Evolutionary conservation across 2,113 vertebrate genomes (phyloP), one percentile per base, ranked within the genome.

Genomic region (Nibea albiflora): DNA sequence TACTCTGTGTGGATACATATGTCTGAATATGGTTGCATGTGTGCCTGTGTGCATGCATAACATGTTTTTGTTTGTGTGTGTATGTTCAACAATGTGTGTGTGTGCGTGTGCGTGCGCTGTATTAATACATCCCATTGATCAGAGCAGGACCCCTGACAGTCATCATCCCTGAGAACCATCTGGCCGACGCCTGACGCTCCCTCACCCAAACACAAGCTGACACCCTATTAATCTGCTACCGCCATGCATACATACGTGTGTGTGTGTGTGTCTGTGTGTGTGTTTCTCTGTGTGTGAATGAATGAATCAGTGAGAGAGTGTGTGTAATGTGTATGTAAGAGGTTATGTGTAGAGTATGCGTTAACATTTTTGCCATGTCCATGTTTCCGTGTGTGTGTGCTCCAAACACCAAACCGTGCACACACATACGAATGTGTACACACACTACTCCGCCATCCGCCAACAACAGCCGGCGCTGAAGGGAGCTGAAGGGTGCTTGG

Each of bases 101-200:
- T 22, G 22, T 22, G 58, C 3, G 53, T 17, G 76, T 1, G 46
- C 42, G 85, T 79, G 87, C 79, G 88, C 86, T 97, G 96, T 99
- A 98, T 98, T 98, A 99, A 99, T 99, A 99, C 97, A 98, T 97
- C 97, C 97, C 98, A 99, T 99, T 99, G 98, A 99, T 99, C 98
- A 98, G 98, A 98, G 98, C 98, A 98, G 96, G 98, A 99, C 98
- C 98, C 97, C 98, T 99, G 98, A 99, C 98, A 98, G 97, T 98
- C 98, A 98, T 99, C 98, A 98, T 97, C 97, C 96, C 96, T 96
- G 96, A 98, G 97, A 93, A 98, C 98, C 98, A 99, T 99, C 97
- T 99, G 98, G 97, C 96, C 94, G 95, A 97, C 96, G 96, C 97
- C 97, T 98, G 95, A 96, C 97, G 97, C 97, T 97, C 97, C 97